phyloP scores from a whole-genome alignment of 1,140 invertebrate species.

The Drosophila triauraria region DNA sequence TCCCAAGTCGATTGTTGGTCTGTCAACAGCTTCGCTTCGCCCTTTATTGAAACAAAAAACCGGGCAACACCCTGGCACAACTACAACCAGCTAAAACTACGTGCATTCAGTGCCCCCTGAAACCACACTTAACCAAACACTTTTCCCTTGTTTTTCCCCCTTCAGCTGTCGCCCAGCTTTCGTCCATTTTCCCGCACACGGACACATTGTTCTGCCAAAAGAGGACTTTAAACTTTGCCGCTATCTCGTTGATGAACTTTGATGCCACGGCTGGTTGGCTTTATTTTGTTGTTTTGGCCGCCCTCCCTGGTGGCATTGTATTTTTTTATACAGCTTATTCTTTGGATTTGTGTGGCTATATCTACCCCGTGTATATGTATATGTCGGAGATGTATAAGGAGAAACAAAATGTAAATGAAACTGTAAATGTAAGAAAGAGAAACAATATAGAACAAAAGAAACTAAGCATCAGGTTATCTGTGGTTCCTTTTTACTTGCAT shows the following conservation, averaged over 20 bases:
- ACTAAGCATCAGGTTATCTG: too few species aligned
- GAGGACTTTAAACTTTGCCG: constrained; percentile 73
- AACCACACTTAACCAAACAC: constrained; percentile 21
- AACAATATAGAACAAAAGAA: too few species aligned
- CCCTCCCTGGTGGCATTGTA: constrained; percentile 43
- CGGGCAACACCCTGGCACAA: constrained; percentile 35
- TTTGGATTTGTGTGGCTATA: constrained; percentile 21
- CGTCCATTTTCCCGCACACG: constrained; percentile 15
- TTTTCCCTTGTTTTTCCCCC: constrained; percentile 4
- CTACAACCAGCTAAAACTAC: constrained; percentile 49
- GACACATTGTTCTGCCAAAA: constrained; percentile 49
- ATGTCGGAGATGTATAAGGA: too few species aligned
- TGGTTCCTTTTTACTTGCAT: too few species aligned
- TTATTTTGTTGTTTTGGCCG: constrained; percentile 43
- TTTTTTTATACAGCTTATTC: constrained; percentile 56
- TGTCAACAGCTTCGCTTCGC: constrained; percentile 70
- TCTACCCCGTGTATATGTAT: not conserved
- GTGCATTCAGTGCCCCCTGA: constrained; percentile 45
- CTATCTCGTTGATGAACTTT: constrained; percentile 80
- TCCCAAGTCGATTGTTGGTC: constrained; percentile 83
- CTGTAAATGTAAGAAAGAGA: too few species aligned
- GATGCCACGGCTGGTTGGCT: constrained; percentile 69
- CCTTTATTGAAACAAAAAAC: constrained; percentile 79
- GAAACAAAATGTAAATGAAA: too few species aligned
- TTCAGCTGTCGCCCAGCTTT: not conserved